Percentiles rank a stretch among this genome's conserved stretches.
phyloP scores from a whole-genome alignment of 2,888 invertebrate species.

The Pyrrhosoma nymphula region DNA sequence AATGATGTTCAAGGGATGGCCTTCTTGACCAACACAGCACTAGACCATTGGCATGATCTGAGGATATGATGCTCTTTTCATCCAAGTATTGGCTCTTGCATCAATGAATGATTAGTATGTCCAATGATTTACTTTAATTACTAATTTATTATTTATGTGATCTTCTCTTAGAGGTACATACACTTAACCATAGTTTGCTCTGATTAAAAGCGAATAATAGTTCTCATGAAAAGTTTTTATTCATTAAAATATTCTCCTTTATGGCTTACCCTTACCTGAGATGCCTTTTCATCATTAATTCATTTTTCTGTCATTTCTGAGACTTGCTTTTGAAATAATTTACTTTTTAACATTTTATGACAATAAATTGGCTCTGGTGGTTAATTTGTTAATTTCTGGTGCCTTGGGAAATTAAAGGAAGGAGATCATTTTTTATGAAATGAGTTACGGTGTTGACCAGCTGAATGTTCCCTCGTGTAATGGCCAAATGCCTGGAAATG shows the following conservation, averaged over 20 bases:
- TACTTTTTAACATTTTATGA: too few species aligned
- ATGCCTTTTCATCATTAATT: too few species aligned
- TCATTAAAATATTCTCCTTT: neutral
- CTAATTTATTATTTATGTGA: neutral
- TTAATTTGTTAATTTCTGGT: too few species aligned
- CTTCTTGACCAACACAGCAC: neutral
- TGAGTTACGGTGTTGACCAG: too few species aligned
- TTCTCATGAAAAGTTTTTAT: neutral
- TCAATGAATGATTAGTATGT: slow-evolving; percentile 18
- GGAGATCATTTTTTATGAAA: too few species aligned
- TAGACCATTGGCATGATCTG: slow-evolving; percentile 18
- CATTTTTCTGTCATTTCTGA: too few species aligned
- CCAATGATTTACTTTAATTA: neutral
- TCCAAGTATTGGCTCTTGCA: slow-evolving; percentile 6
- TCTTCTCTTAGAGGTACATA: neutral
- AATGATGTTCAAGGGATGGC: slow-evolving; percentile 30
- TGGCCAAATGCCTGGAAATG: too few species aligned
- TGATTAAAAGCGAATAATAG: neutral
- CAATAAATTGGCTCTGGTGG: too few species aligned
- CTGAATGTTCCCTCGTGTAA: too few species aligned
- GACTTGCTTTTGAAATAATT: too few species aligned
- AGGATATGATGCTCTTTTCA: slow-evolving; percentile 10
- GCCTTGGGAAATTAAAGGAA: too few species aligned
- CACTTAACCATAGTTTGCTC: neutral
- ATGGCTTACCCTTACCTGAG: too few species aligned